These are phyloP conservation scores for Tetramorium alpestre DNA, from an alignment of 1,140 invertebrate species.

Conservation along the genomic window DNA sequence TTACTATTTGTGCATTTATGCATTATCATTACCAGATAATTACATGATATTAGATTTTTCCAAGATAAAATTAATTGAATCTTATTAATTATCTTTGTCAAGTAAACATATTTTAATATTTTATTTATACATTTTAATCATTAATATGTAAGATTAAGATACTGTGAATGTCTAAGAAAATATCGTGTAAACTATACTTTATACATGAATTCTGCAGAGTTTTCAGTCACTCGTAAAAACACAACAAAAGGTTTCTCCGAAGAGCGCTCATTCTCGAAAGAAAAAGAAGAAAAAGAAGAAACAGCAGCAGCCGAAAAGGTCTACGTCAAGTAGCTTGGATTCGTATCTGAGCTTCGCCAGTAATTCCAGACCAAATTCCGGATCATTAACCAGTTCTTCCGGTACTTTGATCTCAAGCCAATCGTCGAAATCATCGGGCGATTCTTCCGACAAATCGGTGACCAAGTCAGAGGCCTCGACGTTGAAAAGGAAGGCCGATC, in stretches of 20 bases:
- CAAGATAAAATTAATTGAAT: not conserved
- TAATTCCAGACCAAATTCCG: conserved; percentile 79
- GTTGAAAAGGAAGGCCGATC: conserved; percentile 81
- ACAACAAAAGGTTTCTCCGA: conserved; percentile 21
- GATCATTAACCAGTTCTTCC: conserved; percentile 79
- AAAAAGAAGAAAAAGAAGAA: conserved; percentile 62
- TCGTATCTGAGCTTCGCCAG: conserved; percentile 77
- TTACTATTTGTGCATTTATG: not conserved
- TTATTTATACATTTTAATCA: not conserved
- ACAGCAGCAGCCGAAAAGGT: conserved; percentile 69
- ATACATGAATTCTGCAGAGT: conserved; percentile 69
- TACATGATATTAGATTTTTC: not conserved
- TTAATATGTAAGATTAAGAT: not conserved
- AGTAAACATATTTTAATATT: not conserved
- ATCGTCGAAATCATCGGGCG: conserved; percentile 71
- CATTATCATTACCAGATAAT: not conserved
- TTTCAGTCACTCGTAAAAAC: conserved; percentile 74
- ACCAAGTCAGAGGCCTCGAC: conserved; percentile 65
- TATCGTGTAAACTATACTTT: conserved; percentile 2
- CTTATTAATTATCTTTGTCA: not conserved
- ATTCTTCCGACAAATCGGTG: conserved; percentile 72
- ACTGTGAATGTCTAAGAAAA: not conserved
- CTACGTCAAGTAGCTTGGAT: conserved; percentile 76
- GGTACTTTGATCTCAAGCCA: conserved; percentile 71
- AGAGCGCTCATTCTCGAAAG: conserved; percentile 21